A percentile compares a stretch with the other conserved stretches of the same genome.
Evolutionary conservation across 2,888 invertebrate species (phyloP).

Genomic region (Fragum whitleyi): DNA sequence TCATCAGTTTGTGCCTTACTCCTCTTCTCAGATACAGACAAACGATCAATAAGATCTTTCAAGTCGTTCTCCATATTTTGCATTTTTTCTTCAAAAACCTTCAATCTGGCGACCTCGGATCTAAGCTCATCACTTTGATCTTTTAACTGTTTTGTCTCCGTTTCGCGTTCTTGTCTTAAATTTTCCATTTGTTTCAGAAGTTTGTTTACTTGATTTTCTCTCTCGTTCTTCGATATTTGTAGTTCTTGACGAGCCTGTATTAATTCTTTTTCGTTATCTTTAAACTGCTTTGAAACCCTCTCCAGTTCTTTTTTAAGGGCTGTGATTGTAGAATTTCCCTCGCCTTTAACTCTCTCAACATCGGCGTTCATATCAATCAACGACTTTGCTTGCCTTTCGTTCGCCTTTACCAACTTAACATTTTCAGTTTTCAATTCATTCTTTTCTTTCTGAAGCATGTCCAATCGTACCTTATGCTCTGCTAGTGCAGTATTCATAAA

Average conservation of each 20-base stretch:
- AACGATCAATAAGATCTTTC: slow-evolving; percentile 46
- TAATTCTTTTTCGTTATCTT: slow-evolving; percentile 48
- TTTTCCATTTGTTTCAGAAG: slow-evolving; percentile 58
- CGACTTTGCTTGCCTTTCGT: slow-evolving; percentile 60
- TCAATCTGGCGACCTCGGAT: slow-evolving; percentile 57
- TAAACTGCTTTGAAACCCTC: slow-evolving; percentile 39
- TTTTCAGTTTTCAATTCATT: slow-evolving; percentile 58
- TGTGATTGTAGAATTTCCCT: slow-evolving; percentile 21
- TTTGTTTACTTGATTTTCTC: slow-evolving; percentile 61
- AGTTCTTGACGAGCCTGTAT: slow-evolving; percentile 57
- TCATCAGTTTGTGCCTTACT: slow-evolving; percentile 50
- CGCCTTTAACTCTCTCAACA: slow-evolving; percentile 41
- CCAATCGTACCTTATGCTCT: slow-evolving; percentile 60
- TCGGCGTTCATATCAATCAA: slow-evolving; percentile 54
- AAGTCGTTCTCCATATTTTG: slow-evolving; percentile 56
- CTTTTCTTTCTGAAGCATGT: slow-evolving; percentile 62
- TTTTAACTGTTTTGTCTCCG: slow-evolving; percentile 58
- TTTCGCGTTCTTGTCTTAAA: slow-evolving; percentile 50
- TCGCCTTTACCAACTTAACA: slow-evolving; percentile 59
- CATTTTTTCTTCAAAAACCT: slow-evolving; percentile 61
- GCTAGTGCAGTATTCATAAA: slow-evolving; percentile 63
- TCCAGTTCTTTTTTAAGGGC: slow-evolving; percentile 41
- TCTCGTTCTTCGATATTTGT: slow-evolving; percentile 60
- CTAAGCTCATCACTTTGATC: slow-evolving; percentile 59
- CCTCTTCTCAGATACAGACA: slow-evolving; percentile 52